Evolutionary conservation across 2,797 vertebrate species (phyloP).

Genomic region (Notolepis coatsorum): DNA sequence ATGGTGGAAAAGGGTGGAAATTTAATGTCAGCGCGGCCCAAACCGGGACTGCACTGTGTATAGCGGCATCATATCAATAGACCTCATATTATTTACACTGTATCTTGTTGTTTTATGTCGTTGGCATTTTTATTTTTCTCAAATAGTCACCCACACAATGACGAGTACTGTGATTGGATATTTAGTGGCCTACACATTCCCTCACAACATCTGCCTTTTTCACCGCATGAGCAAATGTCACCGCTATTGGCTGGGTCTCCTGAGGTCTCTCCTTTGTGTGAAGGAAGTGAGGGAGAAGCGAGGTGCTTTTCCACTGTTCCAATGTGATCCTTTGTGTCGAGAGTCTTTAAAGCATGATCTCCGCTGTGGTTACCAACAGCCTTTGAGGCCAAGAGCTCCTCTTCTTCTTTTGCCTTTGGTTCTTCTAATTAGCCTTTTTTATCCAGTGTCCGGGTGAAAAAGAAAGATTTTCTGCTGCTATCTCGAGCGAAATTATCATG

Average conservation of each 20-base stretch:
- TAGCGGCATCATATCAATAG: no score
- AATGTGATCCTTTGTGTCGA: constrained; percentile 24
- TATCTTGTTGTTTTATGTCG: no score
- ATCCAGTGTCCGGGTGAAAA: constrained; percentile 15
- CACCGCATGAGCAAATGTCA: constrained; percentile 10
- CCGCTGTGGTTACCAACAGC: constrained; percentile 27
- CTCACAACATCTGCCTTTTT: not conserved
- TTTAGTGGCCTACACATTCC: not conserved
- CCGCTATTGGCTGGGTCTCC: constrained; percentile 1
- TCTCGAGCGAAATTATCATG: constrained; percentile 10
- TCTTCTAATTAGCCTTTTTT: constrained; percentile 33
- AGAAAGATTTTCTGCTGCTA: not conserved
- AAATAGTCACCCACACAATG: not conserved
- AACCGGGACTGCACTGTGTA: not conserved
- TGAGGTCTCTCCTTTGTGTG: not conserved
- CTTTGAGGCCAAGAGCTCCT: constrained; percentile 25
- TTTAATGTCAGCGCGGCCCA: not conserved
- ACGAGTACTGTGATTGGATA: not conserved
- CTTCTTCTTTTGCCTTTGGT: constrained; percentile 1
- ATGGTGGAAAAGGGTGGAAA: not conserved
- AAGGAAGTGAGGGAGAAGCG: constrained; percentile 5
- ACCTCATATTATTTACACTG: not conserved
- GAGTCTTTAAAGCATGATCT: not conserved
- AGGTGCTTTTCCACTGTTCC: constrained; percentile 4
- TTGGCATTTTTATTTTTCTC: not conserved